phyloP scores from a whole-genome alignment of 2,113 vertebrate genomes.

The Notarius quadriscutis region DNA sequence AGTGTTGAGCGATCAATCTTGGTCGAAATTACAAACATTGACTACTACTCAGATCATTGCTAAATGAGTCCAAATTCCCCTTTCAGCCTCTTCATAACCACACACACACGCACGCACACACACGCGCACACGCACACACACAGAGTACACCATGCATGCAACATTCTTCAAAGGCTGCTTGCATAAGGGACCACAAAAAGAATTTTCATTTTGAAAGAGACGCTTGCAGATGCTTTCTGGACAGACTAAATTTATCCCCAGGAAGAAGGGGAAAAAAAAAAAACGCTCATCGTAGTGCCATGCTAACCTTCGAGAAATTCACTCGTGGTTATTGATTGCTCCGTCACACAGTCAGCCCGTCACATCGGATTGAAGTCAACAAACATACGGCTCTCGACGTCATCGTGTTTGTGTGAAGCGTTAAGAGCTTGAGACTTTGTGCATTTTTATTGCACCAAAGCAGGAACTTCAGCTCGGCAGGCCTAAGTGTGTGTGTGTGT shows the following conservation, averaged over 20 bases:
- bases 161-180: neutral
- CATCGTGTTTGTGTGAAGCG: neutral
- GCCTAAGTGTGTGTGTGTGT: neutral
- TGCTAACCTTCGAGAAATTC: neutral
- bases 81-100: neutral
- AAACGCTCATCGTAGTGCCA: neutral
- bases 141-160: neutral
- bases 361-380: neutral
- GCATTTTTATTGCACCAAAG: neutral
- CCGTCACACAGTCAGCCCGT: neutral
- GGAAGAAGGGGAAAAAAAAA: neutral
- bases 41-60: neutral
- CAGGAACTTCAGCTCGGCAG: neutral
- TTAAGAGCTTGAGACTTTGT: neutral
- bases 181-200: conserved; percentile 17
- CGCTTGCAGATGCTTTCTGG: conserved; percentile 32
- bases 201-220: conserved; percentile 34
- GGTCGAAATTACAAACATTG: neutral
- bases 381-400: neutral
- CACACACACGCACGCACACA: neutral
- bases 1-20: no score
- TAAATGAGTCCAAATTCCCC: neutral
- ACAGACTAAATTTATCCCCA: conserved; percentile 61
- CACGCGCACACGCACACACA: neutral
- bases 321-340: conserved; percentile 14